A percentile compares a stretch with the other conserved stretches of the same genome.
Evolutionary conservation across 2,888 invertebrate genomes (phyloP).

Genomic region (Rhamnusium bicolor): DNA sequence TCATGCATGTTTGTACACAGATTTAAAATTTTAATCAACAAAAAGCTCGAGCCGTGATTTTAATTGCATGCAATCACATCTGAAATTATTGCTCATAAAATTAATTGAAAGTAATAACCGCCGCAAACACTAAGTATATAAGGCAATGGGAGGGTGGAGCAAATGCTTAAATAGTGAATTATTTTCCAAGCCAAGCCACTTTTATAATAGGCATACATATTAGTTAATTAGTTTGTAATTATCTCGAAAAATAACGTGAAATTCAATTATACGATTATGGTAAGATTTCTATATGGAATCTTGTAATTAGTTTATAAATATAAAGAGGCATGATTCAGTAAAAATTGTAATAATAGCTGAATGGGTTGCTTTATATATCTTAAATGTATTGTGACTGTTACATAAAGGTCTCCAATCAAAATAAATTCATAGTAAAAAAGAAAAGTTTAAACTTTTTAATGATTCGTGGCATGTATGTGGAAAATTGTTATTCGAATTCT

Average conservation of each 20-base stretch:
- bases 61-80: conserved; percentile 67
- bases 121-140: conserved; percentile 32
- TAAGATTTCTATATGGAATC: neutral
- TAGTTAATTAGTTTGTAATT: conserved; percentile 30
- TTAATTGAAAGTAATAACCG: conserved; percentile 68
- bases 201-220: conserved; percentile 11
- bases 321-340: no score
- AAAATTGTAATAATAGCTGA: neutral
- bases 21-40: conserved; percentile 66
- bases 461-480: no score
- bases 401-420: no score
- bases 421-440: no score
- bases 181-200: conserved; percentile 16
- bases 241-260: conserved; percentile 13
- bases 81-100: conserved; percentile 65
- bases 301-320: neutral
- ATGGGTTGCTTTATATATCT: neutral
- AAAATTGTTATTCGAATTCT: no score
- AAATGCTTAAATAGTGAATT: conserved; percentile 18
- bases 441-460: no score
- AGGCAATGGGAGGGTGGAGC: conserved; percentile 14
- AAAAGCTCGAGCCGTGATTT: conserved; percentile 66
- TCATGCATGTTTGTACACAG: conserved; percentile 34
- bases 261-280: conserved; percentile 12
- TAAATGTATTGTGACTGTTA: no score